Conservation (phyloP, 2,797 vertebrate genomes). For the Falco rusticolus region DNA sequence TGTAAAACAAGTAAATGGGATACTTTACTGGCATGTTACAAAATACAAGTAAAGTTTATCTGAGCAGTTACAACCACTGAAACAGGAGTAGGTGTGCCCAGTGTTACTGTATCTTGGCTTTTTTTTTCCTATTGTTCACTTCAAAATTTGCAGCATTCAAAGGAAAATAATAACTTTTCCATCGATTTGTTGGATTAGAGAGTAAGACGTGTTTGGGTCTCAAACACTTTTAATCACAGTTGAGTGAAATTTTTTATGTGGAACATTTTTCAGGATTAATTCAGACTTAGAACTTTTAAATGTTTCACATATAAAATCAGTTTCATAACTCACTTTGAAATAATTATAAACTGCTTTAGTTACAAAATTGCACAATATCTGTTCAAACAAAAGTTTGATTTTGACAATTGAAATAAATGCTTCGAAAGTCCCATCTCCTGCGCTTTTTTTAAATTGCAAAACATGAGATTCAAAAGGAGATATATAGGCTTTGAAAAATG, state of each 20-base stretch:
- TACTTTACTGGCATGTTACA: not conserved
- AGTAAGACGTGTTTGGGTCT: not conserved
- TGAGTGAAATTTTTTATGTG: not conserved
- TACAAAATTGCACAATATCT: not conserved
- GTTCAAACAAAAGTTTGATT: not conserved
- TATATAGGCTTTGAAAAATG: not conserved
- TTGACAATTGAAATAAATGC: not conserved
- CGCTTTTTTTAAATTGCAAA: not conserved
- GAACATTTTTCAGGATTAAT: not conserved
- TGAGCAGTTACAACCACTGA: not conserved
- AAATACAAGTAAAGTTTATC: not conserved
- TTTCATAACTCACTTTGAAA: not conserved
- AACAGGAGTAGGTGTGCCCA: not conserved
- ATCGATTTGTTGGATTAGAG: not conserved
- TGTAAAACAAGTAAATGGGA: not conserved
- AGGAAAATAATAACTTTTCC: not conserved
- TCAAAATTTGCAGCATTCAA: not conserved
- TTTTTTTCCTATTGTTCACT: not conserved
- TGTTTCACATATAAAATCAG: not conserved
- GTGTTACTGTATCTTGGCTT: not conserved
- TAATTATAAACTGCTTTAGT: not conserved
- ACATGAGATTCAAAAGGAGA: not conserved
- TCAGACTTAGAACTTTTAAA: not conserved
- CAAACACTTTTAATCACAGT: not conserved
- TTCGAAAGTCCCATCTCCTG: not conserved